phyloP scores from a whole-genome alignment of 2,888 invertebrate species.

The Graphium colonna region DNA sequence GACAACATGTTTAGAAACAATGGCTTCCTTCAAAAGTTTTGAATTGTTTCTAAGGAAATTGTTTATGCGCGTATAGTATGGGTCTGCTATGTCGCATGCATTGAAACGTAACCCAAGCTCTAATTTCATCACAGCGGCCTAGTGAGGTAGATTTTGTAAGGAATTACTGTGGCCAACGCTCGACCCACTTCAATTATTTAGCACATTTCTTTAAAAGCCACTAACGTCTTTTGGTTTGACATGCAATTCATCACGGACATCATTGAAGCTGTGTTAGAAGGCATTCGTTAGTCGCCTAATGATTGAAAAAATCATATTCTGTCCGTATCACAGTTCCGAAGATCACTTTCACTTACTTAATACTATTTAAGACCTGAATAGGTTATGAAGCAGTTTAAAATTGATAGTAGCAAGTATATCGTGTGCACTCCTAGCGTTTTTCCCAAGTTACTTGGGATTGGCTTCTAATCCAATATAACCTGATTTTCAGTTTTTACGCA shows the following conservation, averaged over 20 bases:
- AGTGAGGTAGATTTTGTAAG: not conserved
- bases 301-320: not conserved
- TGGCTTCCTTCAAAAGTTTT: not conserved
- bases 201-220: not conserved
- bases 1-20: not conserved
- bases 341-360: too few relatives aligned
- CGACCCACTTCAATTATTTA: not conserved
- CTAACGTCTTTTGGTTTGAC: not conserved
- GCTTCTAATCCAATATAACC: too few relatives aligned
- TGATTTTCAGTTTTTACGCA: too few relatives aligned
- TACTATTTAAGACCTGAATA: too few relatives aligned
- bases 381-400: too few relatives aligned
- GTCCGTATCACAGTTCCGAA: not conserved
- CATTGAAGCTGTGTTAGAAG: not conserved
- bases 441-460: too few relatives aligned
- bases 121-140: not conserved
- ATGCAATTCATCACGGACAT: not conserved
- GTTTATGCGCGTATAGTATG: too few relatives aligned
- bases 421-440: not conserved
- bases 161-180: not conserved
- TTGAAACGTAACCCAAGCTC: not conserved
- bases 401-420: too few relatives aligned
- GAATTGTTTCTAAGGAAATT: not conserved
- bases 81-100: not conserved
- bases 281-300: not conserved